A percentile compares a stretch with the other conserved stretches of the same genome.
These are phyloP conservation scores for Rattus norvegicus DNA, from an alignment of 2,113 vertebrate species.

Conservation along the genomic window DNA sequence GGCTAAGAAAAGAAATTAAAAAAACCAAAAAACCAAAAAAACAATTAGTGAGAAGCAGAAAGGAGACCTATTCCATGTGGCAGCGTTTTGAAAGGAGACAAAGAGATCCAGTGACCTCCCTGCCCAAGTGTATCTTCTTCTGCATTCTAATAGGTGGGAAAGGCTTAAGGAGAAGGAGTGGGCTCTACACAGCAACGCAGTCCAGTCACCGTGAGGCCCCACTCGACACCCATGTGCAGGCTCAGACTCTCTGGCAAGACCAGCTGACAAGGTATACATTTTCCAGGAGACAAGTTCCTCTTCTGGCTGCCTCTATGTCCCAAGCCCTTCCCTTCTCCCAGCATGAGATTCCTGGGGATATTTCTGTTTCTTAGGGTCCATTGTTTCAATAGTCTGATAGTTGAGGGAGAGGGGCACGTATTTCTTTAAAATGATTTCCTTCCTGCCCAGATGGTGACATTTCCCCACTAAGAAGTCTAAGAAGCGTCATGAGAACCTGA, in stretches of 20 bases:
- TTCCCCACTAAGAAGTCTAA: not conserved
- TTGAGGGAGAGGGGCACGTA: not conserved
- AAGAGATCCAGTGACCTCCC: not conserved
- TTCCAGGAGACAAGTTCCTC: not conserved
- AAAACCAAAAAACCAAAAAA: no score
- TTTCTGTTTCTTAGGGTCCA: not conserved
- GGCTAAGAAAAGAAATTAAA: not conserved
- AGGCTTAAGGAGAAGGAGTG: not conserved
- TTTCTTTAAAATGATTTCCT: not conserved
- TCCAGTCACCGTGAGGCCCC: not conserved
- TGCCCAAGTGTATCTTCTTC: not conserved
- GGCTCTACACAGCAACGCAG: not conserved
- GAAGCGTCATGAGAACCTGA: not conserved
- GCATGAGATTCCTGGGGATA: not conserved
- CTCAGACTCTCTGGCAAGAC: not conserved
- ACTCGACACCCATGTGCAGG: not conserved
- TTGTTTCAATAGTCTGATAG: not conserved
- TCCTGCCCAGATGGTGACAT: not conserved
- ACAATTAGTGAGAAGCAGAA: not conserved
- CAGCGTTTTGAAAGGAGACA: not conserved
- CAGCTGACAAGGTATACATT: not conserved
- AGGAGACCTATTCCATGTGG: not conserved
- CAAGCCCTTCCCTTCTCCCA: not conserved
- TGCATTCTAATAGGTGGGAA: not conserved
- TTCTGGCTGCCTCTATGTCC: not conserved